A percentile compares a stretch with the other conserved stretches of the same genome.
Conservation (phyloP, 2,888 invertebrate species). For the Cantharis nigra region DNA sequence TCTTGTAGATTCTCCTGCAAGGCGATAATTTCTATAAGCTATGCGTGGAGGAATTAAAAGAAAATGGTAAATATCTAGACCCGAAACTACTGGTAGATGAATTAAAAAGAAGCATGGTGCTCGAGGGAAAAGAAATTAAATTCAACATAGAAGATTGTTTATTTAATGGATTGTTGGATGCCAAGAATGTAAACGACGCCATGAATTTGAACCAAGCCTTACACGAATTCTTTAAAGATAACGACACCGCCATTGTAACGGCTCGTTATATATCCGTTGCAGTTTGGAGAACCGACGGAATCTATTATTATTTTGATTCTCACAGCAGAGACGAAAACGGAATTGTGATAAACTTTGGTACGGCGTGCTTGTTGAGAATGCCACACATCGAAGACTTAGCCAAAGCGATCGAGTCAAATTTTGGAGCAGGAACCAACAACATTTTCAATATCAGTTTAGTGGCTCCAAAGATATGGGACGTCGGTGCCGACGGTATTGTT, state of each 20-base stretch:
- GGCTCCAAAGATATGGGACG: slow-evolving; percentile 39
- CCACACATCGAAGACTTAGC: slow-evolving; percentile 47
- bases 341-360: slow-evolving; percentile 47
- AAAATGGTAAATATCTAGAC: slow-evolving; percentile 42
- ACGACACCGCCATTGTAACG: slow-evolving; percentile 60
- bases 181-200: slow-evolving; percentile 34
- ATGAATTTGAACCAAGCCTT: slow-evolving; percentile 39
- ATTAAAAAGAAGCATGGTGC: slow-evolving; percentile 48
- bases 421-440: slow-evolving; percentile 43
- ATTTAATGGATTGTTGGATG: slow-evolving; percentile 46
- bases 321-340: slow-evolving; percentile 64
- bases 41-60: slow-evolving; percentile 43
- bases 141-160: slow-evolving; percentile 49
- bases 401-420: slow-evolving; percentile 48
- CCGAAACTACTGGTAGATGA: slow-evolving; percentile 48
- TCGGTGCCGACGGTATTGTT: slow-evolving; percentile 44
- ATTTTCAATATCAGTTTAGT: slow-evolving; percentile 49
- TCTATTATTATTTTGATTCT: slow-evolving; percentile 64
- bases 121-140: slow-evolving; percentile 45
- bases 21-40: slow-evolving; percentile 55
- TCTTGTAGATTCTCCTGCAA: slow-evolving; percentile 47
- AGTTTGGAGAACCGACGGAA: slow-evolving; percentile 60
- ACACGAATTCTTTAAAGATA: slow-evolving; percentile 51
- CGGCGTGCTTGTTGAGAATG: slow-evolving; percentile 54
- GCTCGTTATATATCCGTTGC: slow-evolving; percentile 62